A percentile compares a stretch with the other conserved stretches of the same genome.
Evolutionary conservation across 2,113 vertebrate genomes (phyloP).

Genomic region (Malurus elegans): DNA sequence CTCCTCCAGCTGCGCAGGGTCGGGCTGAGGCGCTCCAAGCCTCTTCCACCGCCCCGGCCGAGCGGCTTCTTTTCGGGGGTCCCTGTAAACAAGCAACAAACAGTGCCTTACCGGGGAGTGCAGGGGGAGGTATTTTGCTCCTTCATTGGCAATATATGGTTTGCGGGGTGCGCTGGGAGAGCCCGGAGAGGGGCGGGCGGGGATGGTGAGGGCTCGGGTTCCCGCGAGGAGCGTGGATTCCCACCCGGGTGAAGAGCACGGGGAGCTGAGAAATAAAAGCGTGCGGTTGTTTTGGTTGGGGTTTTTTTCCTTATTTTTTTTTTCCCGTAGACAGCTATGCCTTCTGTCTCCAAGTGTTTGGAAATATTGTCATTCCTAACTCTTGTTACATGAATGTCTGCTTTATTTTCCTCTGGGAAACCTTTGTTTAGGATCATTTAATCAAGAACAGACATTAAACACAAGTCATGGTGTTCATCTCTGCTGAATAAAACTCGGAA

Average conservation of each 20-base stretch:
- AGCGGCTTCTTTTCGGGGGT: conserved; percentile 36
- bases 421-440: conserved; percentile 78
- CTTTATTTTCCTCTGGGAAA: conserved; percentile 78
- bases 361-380: conserved; percentile 72
- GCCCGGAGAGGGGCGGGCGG: background rate
- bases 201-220: background rate
- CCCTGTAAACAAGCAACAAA: conserved; percentile 75
- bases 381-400: conserved; percentile 70
- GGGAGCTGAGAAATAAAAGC: conserved; percentile 34
- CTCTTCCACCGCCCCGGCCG: background rate
- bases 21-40: conserved; percentile 15
- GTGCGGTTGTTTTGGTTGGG: background rate
- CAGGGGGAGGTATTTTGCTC: conserved; percentile 28
- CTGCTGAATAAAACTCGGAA: conserved; percentile 65
- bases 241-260: conserved; percentile 20
- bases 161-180: background rate
- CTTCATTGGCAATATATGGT: background rate
- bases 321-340: conserved; percentile 8
- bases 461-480: conserved; percentile 70
- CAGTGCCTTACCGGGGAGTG: conserved; percentile 49
- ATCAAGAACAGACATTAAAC: conserved; percentile 72
- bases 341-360: conserved; percentile 67
- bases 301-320: background rate
- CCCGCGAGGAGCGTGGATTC: background rate
- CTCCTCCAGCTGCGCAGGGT: conserved; percentile 48